Evolutionary conservation across 2,888 invertebrate genomes (phyloP).

Genomic region (Trachelus stipa): DNA sequence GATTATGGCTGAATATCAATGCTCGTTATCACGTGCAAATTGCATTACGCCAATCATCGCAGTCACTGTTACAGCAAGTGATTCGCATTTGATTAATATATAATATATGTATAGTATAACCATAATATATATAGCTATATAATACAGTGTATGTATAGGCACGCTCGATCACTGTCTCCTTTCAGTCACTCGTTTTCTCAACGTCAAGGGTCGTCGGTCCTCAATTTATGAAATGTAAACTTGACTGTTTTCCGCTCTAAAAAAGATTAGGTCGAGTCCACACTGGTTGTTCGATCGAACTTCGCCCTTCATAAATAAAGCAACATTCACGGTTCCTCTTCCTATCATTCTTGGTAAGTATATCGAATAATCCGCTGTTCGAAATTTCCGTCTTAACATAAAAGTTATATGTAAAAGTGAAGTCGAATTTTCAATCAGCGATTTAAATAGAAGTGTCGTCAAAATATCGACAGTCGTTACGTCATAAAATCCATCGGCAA

Average conservation of each 20-base stretch:
- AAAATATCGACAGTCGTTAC: not conserved
- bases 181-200: not conserved
- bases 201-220: not conserved
- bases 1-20: not conserved
- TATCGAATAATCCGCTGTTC: not conserved
- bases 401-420: conserved; percentile 13
- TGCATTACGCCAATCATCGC: not conserved
- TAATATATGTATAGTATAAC: not conserved
- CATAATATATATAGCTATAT: not conserved
- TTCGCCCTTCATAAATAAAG: not conserved
- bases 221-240: not conserved
- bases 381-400: not conserved
- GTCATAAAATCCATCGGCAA: too few species aligned
- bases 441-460: conserved; percentile 7
- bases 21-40: not conserved
- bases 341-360: too few species aligned
- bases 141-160: not conserved
- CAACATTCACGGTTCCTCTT: not conserved
- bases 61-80: not conserved
- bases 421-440: conserved; percentile 14
- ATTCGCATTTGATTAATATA: conserved; percentile 5
- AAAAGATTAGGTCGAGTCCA: not conserved
- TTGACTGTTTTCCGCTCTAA: not conserved
- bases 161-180: conserved; percentile 8
- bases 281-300: not conserved